A percentile compares a stretch with the other conserved stretches of the same genome.
phyloP scores from a whole-genome alignment of 1,140 invertebrate species.

The Penaeus japonicus region DNA sequence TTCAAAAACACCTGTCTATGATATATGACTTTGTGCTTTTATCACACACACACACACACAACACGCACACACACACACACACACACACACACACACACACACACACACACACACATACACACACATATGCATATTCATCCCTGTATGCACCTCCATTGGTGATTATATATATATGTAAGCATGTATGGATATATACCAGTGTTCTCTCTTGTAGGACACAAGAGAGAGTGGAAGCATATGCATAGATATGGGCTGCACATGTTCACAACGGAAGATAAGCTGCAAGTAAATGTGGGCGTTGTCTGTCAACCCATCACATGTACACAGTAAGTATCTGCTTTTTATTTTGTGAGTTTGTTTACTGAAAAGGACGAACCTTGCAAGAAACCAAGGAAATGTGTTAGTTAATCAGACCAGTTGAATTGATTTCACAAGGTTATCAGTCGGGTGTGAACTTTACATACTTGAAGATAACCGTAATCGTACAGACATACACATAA shows the following conservation, averaged over 20 bases:
- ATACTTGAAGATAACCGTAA: too few relatives aligned
- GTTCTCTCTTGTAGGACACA: conserved; percentile 63
- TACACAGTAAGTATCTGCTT: conserved; percentile 63
- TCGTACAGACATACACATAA: neutral
- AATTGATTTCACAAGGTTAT: too few relatives aligned
- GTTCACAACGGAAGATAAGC: conserved; percentile 72
- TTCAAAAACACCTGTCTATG: too few relatives aligned
- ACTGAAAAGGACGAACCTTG: neutral
- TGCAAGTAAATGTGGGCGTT: conserved; percentile 71
- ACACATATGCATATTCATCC: neutral
- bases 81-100: neutral
- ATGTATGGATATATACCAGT: neutral
- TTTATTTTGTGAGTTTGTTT: too few relatives aligned
- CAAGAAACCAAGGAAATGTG: too few relatives aligned
- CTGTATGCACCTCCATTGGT: neutral
- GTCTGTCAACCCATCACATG: conserved; percentile 74
- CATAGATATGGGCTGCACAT: conserved; percentile 78
- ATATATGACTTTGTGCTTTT: too few relatives aligned
- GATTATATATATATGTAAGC: neutral
- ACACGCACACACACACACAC: too few relatives aligned
- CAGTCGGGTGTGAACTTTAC: too few relatives aligned
- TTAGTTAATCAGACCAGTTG: too few relatives aligned
- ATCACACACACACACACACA: too few relatives aligned
- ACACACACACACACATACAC: neutral
- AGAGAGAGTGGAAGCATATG: conserved; percentile 75